These are phyloP conservation scores for Oxystoma pomonae DNA, from an alignment of 2,888 invertebrate species.

Conservation along the genomic window DNA sequence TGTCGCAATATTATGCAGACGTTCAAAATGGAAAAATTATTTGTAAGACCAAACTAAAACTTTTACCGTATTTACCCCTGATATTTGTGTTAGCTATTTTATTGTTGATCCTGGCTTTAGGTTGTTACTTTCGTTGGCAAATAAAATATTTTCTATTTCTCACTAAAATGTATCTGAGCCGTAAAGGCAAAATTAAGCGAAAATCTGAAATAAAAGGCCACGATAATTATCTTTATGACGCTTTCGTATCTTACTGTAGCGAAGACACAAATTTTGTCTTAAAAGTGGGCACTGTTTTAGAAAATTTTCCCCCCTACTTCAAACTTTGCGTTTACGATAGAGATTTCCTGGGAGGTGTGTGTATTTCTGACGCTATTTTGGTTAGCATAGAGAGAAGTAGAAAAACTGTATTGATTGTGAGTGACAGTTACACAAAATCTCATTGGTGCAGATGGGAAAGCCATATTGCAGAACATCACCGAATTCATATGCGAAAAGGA, in stretches of 20 bases:
- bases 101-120: constrained; percentile 46
- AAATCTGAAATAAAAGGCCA: constrained; percentile 33
- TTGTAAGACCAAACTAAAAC: constrained; percentile 19
- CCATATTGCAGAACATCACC: constrained; percentile 62
- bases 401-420: constrained; percentile 62
- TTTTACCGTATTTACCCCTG: constrained; percentile 15
- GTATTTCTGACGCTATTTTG: constrained; percentile 63
- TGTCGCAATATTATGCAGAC: constrained; percentile 29
- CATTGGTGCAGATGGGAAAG: constrained; percentile 73
- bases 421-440: constrained; percentile 63
- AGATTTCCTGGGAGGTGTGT: constrained; percentile 61
- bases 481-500: constrained; percentile 55
- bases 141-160: constrained; percentile 56
- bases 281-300: constrained; percentile 57
- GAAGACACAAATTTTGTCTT: constrained; percentile 60
- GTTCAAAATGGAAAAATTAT: constrained; percentile 18
- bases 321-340: constrained; percentile 67
- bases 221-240: constrained; percentile 53
- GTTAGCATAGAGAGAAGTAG: constrained; percentile 61
- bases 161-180: constrained; percentile 52
- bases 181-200: constrained; percentile 39
- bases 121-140: constrained; percentile 48
- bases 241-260: constrained; percentile 58
- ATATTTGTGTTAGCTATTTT: constrained; percentile 25
- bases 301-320: constrained; percentile 55